phyloP scores from a whole-genome alignment of 2,888 invertebrate species.

The Parnassius mnemosyne region DNA sequence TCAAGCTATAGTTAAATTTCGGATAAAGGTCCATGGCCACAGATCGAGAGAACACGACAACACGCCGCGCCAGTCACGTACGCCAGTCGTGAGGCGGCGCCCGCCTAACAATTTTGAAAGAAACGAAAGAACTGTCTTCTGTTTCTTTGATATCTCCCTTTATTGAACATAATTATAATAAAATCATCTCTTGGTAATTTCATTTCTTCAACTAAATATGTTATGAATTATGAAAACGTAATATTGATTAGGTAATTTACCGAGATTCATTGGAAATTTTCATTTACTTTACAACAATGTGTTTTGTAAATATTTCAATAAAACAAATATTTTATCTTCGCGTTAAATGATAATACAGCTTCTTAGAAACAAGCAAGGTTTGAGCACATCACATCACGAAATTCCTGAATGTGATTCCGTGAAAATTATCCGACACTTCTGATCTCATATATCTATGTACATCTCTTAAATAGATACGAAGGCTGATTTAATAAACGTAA shows the following conservation, averaged over 20 bases:
- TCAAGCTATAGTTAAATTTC: constrained; percentile 1
- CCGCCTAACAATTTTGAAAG: constrained; percentile 35
- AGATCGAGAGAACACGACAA: constrained; percentile 28
- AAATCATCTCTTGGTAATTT: too few relatives aligned
- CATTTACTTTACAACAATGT: constrained; percentile 9
- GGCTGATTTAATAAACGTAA: constrained; percentile 21
- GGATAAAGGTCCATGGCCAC: constrained; percentile 49
- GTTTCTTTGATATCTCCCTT: too few relatives aligned
- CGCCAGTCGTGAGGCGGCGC: constrained; percentile 42
- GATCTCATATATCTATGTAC: not conserved
- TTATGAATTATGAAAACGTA: too few relatives aligned
- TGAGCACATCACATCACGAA: constrained; percentile 26
- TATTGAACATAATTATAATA: too few relatives aligned
- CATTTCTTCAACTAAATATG: too few relatives aligned
- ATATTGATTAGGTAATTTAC: constrained; percentile 8
- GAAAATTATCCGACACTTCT: constrained; percentile 24
- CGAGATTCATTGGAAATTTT: constrained; percentile 1
- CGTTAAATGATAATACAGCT: constrained; percentile 18
- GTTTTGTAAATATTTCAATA: constrained; percentile 13
- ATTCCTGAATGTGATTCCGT: constrained; percentile 25
- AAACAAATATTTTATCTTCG: constrained; percentile 2
- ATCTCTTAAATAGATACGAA: constrained; percentile 22
- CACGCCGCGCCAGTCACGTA: constrained; percentile 63
- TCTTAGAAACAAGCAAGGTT: constrained; percentile 29
- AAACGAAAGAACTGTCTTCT: not conserved